phyloP scores from a whole-genome alignment of 2,797 vertebrate genomes.

The Danio kyathit region DNA sequence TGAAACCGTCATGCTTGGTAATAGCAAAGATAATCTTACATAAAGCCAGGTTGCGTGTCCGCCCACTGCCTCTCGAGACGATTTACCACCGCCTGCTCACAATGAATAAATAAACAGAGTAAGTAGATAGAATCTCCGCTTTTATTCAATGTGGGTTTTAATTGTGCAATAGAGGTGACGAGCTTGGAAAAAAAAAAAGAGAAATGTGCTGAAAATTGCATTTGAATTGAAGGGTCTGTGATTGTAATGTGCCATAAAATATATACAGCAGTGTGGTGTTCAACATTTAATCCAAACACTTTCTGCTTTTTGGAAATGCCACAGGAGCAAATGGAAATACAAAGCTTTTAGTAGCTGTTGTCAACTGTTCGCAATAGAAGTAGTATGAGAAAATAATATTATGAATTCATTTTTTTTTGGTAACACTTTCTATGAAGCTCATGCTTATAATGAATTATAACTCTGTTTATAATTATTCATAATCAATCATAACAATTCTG shows the following conservation, averaged over 20 bases:
- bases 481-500: no score
- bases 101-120: slow-evolving; percentile 79
- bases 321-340: no score
- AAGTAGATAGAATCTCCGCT: slow-evolving; percentile 65
- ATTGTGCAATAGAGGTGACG: slow-evolving; percentile 55
- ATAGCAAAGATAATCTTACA: slow-evolving; percentile 76
- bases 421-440: no score
- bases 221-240: background rate
- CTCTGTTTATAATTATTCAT: no score
- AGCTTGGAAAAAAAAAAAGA: slow-evolving; percentile 41
- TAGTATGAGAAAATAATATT: no score
- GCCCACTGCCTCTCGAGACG: slow-evolving; percentile 65
- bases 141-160: slow-evolving; percentile 55
- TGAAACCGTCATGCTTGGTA: slow-evolving; percentile 63
- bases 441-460: no score
- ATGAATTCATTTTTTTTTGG: no score
- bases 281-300: background rate
- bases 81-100: slow-evolving; percentile 72
- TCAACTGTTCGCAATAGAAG: no score
- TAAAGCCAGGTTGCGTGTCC: slow-evolving; percentile 68
- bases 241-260: background rate
- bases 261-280: background rate
- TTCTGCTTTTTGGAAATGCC: no score
- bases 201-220: background rate
- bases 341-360: no score